Percentiles rank a stretch among this genome's conserved stretches.
phyloP scores from a whole-genome alignment of 2,797 vertebrate genomes.

The Bradypodion ventrale region DNA sequence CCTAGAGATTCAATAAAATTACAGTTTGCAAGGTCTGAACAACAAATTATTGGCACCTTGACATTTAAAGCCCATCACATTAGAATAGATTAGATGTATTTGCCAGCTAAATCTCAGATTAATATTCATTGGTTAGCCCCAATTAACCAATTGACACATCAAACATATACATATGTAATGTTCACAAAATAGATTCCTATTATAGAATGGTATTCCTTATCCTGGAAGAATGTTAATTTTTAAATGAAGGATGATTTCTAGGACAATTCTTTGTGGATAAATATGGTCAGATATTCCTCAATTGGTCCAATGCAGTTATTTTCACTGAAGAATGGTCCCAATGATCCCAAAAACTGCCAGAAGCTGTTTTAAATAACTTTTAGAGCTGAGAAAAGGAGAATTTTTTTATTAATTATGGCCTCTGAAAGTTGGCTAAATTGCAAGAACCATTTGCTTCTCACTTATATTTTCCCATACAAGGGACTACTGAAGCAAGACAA shows the following conservation, averaged over 20 bases:
- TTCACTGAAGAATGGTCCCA: background rate
- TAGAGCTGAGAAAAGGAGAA: background rate
- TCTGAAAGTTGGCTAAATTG: background rate
- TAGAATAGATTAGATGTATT: conserved; percentile 3
- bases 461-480: background rate
- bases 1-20: background rate
- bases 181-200: background rate
- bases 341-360: background rate
- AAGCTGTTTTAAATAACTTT: background rate
- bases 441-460: background rate
- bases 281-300: background rate
- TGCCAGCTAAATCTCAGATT: conserved; percentile 39
- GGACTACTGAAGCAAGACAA: background rate
- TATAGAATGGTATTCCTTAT: background rate
- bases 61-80: conserved; percentile 4
- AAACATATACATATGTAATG: background rate
- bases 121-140: conserved; percentile 25
- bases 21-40: background rate
- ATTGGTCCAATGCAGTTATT: background rate
- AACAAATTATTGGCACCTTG: background rate
- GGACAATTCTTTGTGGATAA: background rate
- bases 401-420: background rate
- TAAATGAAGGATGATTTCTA: background rate
- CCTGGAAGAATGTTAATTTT: background rate
- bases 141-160: conserved; percentile 47